Evolutionary conservation across 2,888 invertebrate species (phyloP).

Genomic region (Adela reaumurella): DNA sequence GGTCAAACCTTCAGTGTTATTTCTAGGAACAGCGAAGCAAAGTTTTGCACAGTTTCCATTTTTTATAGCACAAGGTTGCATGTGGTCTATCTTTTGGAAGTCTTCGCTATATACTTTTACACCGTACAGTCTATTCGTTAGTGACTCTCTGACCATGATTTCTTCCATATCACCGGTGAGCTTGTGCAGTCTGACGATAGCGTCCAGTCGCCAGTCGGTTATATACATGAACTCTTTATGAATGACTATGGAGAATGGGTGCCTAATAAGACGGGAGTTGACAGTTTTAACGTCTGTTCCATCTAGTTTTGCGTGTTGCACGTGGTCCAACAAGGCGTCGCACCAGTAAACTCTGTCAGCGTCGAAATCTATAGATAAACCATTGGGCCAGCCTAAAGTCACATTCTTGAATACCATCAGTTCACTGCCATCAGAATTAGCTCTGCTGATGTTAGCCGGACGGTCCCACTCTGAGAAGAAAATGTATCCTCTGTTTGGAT

Average conservation of each 20-base stretch:
- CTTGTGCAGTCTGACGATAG: conserved; percentile 88
- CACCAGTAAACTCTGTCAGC: conserved; percentile 94
- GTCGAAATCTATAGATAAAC: conserved; percentile 87
- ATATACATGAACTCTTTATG: conserved; percentile 91
- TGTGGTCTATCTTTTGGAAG: conserved; percentile 66
- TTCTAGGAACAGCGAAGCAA: conserved; percentile 84
- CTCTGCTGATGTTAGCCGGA: conserved; percentile 93
- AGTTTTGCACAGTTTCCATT: conserved; percentile 94
- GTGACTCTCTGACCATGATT: conserved; percentile 82
- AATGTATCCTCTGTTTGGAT: conserved; percentile 90
- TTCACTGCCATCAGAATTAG: conserved; percentile 85
- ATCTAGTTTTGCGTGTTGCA: conserved; percentile 89
- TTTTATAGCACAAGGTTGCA: conserved; percentile 78
- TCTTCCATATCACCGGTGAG: conserved; percentile 84
- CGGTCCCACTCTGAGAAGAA: conserved; percentile 97
- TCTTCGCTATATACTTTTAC: conserved; percentile 82
- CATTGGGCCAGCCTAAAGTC: conserved; percentile 96
- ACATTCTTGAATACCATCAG: conserved; percentile 85
- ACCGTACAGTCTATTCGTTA: conserved; percentile 86
- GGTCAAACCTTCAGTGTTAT: conserved; percentile 52
- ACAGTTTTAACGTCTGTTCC: conserved; percentile 90
- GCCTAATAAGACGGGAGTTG: conserved; percentile 78
- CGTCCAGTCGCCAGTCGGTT: conserved; percentile 95
- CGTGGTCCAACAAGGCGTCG: conserved; percentile 92
- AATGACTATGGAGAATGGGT: conserved; percentile 91